Evolutionary conservation across 1,140 invertebrate species (phyloP).

Genomic region (Spodoptera litura): DNA sequence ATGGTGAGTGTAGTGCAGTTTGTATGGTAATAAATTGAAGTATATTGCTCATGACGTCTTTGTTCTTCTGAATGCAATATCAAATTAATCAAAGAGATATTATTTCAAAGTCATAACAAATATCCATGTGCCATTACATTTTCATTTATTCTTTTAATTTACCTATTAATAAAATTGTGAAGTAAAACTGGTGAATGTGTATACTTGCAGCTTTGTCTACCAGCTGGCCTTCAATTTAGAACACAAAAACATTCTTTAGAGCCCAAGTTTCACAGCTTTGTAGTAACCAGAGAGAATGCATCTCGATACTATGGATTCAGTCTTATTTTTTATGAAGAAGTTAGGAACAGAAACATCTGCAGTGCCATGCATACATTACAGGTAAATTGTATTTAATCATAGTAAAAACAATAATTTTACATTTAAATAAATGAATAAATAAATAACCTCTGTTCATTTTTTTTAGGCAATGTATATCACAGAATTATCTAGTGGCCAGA

Average conservation of each 20-base stretch:
- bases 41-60: constrained; percentile 8
- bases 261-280: constrained; percentile 97
- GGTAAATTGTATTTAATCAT: constrained; percentile 75
- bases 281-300: constrained; percentile 98
- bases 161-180: background rate
- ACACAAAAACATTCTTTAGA: constrained; percentile 97
- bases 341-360: constrained; percentile 96
- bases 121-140: too few relatives aligned
- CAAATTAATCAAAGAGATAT: background rate
- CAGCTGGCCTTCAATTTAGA: constrained; percentile 96
- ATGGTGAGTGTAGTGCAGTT: constrained; percentile 96
- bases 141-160: background rate
- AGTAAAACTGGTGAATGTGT: background rate
- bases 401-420: constrained; percentile 8
- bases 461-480: constrained; percentile 95
- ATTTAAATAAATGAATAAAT: background rate
- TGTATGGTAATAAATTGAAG: constrained; percentile 89
- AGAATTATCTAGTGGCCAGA: constrained; percentile 93
- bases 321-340: constrained; percentile 98
- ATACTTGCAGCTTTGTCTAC: constrained; percentile 94
- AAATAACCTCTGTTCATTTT: constrained; percentile 49
- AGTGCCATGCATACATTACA: constrained; percentile 97
- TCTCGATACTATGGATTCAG: constrained; percentile 97
- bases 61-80: background rate
- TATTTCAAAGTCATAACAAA: too few relatives aligned